A percentile compares a stretch with the other conserved stretches of the same genome.
These are phyloP conservation scores for Minunthozetes semirufus DNA, from an alignment of 2,888 invertebrate genomes.

Conservation along the genomic window DNA sequence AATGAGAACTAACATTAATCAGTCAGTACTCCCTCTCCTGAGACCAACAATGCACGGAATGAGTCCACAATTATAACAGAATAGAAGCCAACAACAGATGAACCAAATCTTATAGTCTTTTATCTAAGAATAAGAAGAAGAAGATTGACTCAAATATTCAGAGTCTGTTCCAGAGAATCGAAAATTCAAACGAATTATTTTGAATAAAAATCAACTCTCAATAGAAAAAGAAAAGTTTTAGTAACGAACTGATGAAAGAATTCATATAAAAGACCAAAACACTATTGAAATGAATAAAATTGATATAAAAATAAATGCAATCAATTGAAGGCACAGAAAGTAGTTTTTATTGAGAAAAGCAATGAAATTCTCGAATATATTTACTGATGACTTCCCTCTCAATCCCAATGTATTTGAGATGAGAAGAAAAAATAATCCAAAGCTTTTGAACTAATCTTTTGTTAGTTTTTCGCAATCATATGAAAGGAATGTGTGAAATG, in stretches of 20 bases:
- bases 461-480: no score
- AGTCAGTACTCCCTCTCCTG: background rate
- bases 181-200: conserved; percentile 20
- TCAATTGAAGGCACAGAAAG: no score
- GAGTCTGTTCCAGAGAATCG: background rate
- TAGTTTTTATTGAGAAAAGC: no score
- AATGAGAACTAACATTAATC: conserved; percentile 24
- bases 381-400: no score
- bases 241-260: background rate
- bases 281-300: no score
- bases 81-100: background rate
- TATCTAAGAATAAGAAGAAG: background rate
- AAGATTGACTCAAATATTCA: conserved; percentile 17
- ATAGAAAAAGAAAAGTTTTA: background rate
- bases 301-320: no score
- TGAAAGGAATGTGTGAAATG: no score
- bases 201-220: background rate
- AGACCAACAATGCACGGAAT: conserved; percentile 9
- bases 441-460: no score
- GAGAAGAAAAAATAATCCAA: no score
- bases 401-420: no score
- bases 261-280: background rate
- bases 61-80: conserved; percentile 17
- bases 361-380: no score
- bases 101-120: background rate